A percentile compares a stretch with the other conserved stretches of the same genome.
phyloP scores from a whole-genome alignment of 2,888 invertebrate species.

The Lasiommata megera region DNA sequence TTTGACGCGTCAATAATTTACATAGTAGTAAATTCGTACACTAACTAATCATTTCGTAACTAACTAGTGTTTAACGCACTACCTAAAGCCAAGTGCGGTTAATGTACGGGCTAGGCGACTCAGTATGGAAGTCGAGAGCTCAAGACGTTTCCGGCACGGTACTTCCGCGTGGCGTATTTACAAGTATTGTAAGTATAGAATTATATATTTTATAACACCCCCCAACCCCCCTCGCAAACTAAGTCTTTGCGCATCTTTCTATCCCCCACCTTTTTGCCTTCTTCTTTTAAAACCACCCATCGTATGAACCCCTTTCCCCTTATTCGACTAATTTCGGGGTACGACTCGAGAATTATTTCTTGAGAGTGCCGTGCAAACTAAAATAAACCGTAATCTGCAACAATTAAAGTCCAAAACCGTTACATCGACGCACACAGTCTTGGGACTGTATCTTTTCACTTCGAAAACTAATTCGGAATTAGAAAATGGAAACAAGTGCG shows the following conservation, averaged over 20 bases:
- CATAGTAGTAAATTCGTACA: too few relatives aligned
- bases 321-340: slow-evolving; percentile 82
- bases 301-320: slow-evolving; percentile 80
- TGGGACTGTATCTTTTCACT: slow-evolving; percentile 81
- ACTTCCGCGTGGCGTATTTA: slow-evolving; percentile 81
- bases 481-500: slow-evolving; percentile 77
- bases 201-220: slow-evolving; percentile 81
- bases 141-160: slow-evolving; percentile 45
- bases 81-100: too few relatives aligned
- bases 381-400: slow-evolving; percentile 47
- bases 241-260: slow-evolving; percentile 82
- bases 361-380: slow-evolving; percentile 49
- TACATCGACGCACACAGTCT: slow-evolving; percentile 58
- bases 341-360: slow-evolving; percentile 81
- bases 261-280: slow-evolving; percentile 80
- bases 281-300: slow-evolving; percentile 81
- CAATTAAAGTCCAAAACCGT: slow-evolving; percentile 47
- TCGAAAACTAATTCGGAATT: slow-evolving; percentile 80
- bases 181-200: slow-evolving; percentile 82
- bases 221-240: slow-evolving; percentile 69
- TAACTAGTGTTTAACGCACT: too few relatives aligned
- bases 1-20: too few relatives aligned
- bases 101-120: too few relatives aligned
- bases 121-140: slow-evolving; percentile 41
- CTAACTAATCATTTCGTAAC: too few relatives aligned